phyloP scores from a whole-genome alignment of 2,797 vertebrate genomes.

The Chelon auratus region DNA sequence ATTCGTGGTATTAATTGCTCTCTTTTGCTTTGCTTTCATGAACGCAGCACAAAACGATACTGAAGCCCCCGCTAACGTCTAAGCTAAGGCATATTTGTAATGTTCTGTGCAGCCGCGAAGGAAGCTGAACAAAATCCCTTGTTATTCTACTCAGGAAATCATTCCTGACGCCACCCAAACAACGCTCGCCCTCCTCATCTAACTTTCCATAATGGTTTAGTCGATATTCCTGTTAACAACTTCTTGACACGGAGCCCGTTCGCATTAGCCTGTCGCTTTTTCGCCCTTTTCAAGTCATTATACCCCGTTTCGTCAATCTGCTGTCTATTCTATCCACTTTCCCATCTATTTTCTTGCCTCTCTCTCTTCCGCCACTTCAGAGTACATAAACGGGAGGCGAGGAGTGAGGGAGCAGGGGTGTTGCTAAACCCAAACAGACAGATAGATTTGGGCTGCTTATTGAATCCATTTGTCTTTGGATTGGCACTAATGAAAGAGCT shows the following conservation, averaged over 20 bases:
- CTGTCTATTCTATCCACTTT: slow-evolving; percentile 33
- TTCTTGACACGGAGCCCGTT: slow-evolving; percentile 32
- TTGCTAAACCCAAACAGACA: slow-evolving; percentile 74
- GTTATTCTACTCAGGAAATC: slow-evolving; percentile 27
- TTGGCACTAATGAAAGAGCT: slow-evolving; percentile 79
- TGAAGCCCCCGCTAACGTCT: slow-evolving; percentile 13
- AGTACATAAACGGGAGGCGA: slow-evolving; percentile 49
- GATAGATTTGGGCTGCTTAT: slow-evolving; percentile 74
- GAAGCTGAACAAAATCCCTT: slow-evolving; percentile 22
- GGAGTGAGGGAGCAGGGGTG: slow-evolving; percentile 38
- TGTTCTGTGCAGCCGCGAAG: slow-evolving; percentile 22
- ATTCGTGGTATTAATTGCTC: slow-evolving; percentile 26
- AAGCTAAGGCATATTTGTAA: slow-evolving; percentile 11
- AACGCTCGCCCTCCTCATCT: slow-evolving; percentile 20
- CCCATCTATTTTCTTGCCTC: slow-evolving; percentile 34
- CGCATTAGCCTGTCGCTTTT: slow-evolving; percentile 34
- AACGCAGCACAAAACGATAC: slow-evolving; percentile 8
- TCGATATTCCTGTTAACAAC: slow-evolving; percentile 47
- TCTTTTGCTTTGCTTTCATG: slow-evolving; percentile 25
- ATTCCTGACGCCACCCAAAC: slow-evolving; percentile 16
- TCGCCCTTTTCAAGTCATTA: slow-evolving; percentile 29
- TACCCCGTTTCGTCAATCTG: slow-evolving; percentile 45
- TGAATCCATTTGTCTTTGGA: slow-evolving; percentile 77
- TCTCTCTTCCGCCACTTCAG: slow-evolving; percentile 10
- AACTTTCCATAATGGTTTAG: slow-evolving; percentile 37